Evolutionary conservation across 2,113 vertebrate species (phyloP).

Genomic region (Zootoca vivipara): DNA sequence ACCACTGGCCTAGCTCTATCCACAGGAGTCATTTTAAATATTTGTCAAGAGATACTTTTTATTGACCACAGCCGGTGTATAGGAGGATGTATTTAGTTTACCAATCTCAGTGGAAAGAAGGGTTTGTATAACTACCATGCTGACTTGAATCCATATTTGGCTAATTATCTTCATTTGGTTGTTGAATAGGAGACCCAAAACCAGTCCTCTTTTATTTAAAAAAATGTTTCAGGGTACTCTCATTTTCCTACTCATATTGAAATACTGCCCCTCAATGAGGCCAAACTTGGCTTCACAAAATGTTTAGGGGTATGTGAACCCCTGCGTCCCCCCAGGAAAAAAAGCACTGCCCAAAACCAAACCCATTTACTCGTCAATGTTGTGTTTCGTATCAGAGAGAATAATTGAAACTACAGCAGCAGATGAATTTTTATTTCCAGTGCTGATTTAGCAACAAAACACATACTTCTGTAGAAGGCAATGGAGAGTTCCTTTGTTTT

Average conservation of each 20-base stretch:
- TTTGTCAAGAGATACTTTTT: not conserved
- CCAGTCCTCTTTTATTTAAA: too few relatives aligned
- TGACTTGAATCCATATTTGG: constrained; percentile 32
- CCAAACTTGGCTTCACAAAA: too few relatives aligned
- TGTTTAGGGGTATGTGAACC: too few relatives aligned
- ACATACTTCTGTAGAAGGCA: not conserved
- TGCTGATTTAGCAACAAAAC: not conserved
- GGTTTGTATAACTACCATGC: constrained; percentile 41
- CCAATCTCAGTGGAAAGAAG: not conserved
- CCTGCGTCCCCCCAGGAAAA: too few relatives aligned
- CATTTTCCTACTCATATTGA: too few relatives aligned
- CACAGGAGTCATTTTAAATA: too few relatives aligned
- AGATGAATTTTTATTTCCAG: not conserved
- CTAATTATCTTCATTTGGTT: too few relatives aligned
- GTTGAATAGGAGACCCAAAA: not conserved
- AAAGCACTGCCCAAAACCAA: too few relatives aligned
- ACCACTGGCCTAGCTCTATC: too few relatives aligned
- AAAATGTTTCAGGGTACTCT: too few relatives aligned
- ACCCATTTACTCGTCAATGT: too few relatives aligned
- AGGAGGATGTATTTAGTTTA: constrained; percentile 41
- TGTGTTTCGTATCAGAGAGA: not conserved
- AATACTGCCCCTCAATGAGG: too few relatives aligned
- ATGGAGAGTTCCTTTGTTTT: not conserved
- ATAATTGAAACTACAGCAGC: not conserved
- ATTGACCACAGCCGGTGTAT: constrained; percentile 4